These are phyloP conservation scores for Porphyrio hochstetteri DNA, from an alignment of 2,113 vertebrate species.

Conservation along the genomic window DNA sequence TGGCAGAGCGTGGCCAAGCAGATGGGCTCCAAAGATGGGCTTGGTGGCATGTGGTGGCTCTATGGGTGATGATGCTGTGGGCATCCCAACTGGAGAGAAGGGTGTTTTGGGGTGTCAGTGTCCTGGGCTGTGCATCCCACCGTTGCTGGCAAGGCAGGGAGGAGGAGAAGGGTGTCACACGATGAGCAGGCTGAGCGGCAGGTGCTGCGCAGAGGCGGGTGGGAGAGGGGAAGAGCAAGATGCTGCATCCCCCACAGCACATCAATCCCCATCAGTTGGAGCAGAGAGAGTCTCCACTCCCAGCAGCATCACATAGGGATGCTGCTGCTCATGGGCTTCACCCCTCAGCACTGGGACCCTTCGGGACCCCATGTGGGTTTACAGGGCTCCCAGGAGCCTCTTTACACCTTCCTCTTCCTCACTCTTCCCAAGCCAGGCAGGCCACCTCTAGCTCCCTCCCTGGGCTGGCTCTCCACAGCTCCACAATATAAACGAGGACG, in stretches of 20 bases:
- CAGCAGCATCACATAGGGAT: rapidly evolving
- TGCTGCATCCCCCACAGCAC: rapidly evolving
- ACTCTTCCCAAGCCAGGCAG: background rate
- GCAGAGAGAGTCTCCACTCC: background rate
- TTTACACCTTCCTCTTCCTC: background rate
- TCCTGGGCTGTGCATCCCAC: background rate
- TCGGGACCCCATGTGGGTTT: background rate
- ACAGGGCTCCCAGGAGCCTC: background rate
- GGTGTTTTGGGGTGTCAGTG: background rate
- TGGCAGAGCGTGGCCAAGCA: background rate
- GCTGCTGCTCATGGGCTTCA: background rate
- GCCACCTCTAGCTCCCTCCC: background rate
- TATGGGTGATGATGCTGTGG: background rate
- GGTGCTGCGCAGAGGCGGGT: rapidly evolving
- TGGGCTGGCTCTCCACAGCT: background rate
- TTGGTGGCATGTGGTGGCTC: background rate
- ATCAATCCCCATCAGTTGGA: background rate
- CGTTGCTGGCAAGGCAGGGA: rapidly evolving
- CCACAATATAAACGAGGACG: rapidly evolving
- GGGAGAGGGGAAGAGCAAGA: background rate
- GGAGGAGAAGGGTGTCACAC: background rate
- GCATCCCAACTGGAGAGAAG: background rate
- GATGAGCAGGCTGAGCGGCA: rapidly evolving
- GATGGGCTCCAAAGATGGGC: background rate
- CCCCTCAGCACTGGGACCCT: background rate